Base-by-base conservation (phyloP, 2,888 invertebrate species). In the Dryomyza anilis region DNA sequence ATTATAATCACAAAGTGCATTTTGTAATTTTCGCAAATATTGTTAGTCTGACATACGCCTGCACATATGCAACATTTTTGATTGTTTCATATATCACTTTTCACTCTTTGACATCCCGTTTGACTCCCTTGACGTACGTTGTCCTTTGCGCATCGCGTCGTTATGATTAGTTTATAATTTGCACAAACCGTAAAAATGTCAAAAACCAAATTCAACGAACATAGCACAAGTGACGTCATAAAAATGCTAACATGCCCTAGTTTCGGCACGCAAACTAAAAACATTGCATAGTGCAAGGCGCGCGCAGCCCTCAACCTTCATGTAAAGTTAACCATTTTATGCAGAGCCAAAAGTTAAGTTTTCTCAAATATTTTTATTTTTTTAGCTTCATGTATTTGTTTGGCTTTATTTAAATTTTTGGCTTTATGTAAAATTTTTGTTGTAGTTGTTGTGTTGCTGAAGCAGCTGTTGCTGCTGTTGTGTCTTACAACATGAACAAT, bases 191-290 rank as follows among this genome's bases (percentile, higher is more conserved):
- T 36, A 33, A 55, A n/a, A 55, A 21, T 55, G 36, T 36, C 19
- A 27, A 36, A 21, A 55, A 12, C 14, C 14, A 3, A 19, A 12
- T 36, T 21, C 21, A 55, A n/a, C 21, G 19, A 14, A 16, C 7
- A 16, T 21, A 10, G 23, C 16, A 39, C 64, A 69, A 74, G 74
- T 74, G 76, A 78, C 76, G 76, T 78, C 74, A 77, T 77, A 78
- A 75, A 77, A 78, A 77, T 78, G 78, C 78, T 78, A 78, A 75
- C 74, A 73, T 78, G 77, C 76, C 77, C 77, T 73, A 77, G 70
- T 77, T 77, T 69, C 68, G 65, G 68, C 61, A 67, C n/a, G n/a
- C n/a, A n/a, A n/a, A n/a, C n/a, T n/a, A n/a, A n/a, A n/a, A n/a
- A 23, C 10, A 14, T 23, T n/a, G n/a, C 50, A 50, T 10, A 50